Evolutionary conservation across 2,888 invertebrate species (phyloP).

Genomic region (Criorhina ranunculi): DNA sequence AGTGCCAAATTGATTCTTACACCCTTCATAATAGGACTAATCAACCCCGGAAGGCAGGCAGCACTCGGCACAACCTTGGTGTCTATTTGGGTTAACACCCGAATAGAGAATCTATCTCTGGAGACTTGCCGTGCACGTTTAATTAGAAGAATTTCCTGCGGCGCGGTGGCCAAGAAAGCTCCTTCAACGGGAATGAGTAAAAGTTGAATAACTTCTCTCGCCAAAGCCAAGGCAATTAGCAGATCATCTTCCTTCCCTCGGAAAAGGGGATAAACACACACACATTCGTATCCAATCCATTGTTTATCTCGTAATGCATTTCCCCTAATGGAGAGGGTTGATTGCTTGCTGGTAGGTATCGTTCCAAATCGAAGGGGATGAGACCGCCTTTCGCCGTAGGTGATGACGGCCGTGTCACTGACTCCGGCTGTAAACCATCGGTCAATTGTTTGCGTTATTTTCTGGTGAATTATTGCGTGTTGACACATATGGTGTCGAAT

Average conservation of each 20-base stretch:
- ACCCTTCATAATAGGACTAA: slow-evolving; percentile 70
- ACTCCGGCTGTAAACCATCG: slow-evolving; percentile 72
- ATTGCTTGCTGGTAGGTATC: slow-evolving; percentile 33
- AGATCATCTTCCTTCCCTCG: slow-evolving; percentile 61
- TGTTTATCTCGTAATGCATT: slow-evolving; percentile 58
- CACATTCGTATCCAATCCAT: no score
- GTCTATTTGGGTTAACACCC: slow-evolving; percentile 69
- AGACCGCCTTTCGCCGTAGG: slow-evolving; percentile 44
- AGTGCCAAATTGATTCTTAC: slow-evolving; percentile 71
- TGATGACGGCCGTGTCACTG: slow-evolving; percentile 33
- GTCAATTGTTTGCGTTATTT: slow-evolving; percentile 84
- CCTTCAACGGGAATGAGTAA: slow-evolving; percentile 16
- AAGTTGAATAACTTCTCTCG: slow-evolving; percentile 73
- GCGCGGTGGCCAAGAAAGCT: slow-evolving; percentile 48
- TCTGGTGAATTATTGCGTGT: slow-evolving; percentile 85
- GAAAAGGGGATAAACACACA: slow-evolving; percentile 21
- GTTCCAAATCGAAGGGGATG: slow-evolving; percentile 47
- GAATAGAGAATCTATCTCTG: slow-evolving; percentile 41
- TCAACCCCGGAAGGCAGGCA: slow-evolving; percentile 72
- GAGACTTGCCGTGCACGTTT: slow-evolving; percentile 68
- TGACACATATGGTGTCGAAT: slow-evolving; percentile 85
- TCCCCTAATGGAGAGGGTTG: slow-evolving; percentile 46
- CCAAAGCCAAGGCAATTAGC: slow-evolving; percentile 65
- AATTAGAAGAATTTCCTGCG: slow-evolving; percentile 73
- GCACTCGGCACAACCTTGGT: slow-evolving; percentile 45